Evolutionary conservation across 2,113 vertebrate genomes (phyloP).

Genomic region (Nothoprocta pentlandii): DNA sequence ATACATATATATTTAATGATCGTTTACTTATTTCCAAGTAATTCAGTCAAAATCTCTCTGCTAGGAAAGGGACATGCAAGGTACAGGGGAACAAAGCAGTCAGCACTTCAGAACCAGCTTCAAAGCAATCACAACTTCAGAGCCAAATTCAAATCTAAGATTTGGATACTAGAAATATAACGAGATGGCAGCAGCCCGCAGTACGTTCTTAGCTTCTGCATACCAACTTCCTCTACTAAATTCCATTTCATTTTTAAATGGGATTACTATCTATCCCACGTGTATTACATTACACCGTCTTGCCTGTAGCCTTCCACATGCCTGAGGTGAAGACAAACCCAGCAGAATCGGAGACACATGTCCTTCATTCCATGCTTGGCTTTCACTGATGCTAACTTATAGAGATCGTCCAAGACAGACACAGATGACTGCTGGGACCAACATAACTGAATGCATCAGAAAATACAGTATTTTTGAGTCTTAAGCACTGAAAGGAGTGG

Average conservation of each 20-base stretch:
- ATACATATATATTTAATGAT: neutral
- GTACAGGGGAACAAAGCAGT: neutral
- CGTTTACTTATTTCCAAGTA: neutral
- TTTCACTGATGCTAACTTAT: neutral
- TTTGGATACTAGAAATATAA: neutral
- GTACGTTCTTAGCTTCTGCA: neutral
- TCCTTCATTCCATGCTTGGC: neutral
- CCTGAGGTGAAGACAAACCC: neutral
- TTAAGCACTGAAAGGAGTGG: neutral
- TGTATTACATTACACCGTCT: neutral
- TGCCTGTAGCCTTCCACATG: neutral
- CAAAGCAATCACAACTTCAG: neutral
- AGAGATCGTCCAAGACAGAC: neutral
- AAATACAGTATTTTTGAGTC: neutral
- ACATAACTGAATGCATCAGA: neutral
- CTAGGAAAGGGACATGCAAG: neutral
- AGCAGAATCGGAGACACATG: neutral
- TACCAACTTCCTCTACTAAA: neutral
- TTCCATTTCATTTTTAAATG: conserved; percentile 6
- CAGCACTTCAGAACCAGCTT: neutral
- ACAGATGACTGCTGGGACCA: neutral
- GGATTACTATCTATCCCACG: neutral
- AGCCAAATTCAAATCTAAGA: neutral
- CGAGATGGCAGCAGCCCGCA: neutral
- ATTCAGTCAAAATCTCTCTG: neutral